phyloP scores from a whole-genome alignment of 2,797 vertebrate genomes.

The Botia kubotai region DNA sequence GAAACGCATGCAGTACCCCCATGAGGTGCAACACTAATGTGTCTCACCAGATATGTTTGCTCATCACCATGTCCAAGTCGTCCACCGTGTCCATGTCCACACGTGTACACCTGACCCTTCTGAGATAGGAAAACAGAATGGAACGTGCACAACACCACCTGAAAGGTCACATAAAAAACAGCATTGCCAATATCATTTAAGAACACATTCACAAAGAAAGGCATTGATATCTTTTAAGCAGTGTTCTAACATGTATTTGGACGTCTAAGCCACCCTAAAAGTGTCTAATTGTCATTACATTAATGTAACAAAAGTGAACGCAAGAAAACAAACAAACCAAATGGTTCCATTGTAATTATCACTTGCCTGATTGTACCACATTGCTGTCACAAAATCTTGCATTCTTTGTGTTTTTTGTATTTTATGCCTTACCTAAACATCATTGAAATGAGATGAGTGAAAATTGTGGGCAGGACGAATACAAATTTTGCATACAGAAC shows the following conservation, averaged over 20 bases:
- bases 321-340: too few relatives aligned
- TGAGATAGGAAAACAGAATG: conserved; percentile 97
- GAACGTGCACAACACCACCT: conserved; percentile 98
- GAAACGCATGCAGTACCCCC: neutral
- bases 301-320: too few relatives aligned
- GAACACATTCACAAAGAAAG: neutral
- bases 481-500: too few relatives aligned
- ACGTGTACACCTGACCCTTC: conserved; percentile 96
- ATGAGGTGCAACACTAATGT: neutral
- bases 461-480: too few relatives aligned
- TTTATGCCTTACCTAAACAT: too few relatives aligned
- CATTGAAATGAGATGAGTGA: too few relatives aligned
- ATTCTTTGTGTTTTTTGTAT: too few relatives aligned
- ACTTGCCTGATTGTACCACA: too few relatives aligned
- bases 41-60: conserved; percentile 92
- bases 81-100: conserved; percentile 96
- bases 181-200: neutral
- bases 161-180: conserved; percentile 43
- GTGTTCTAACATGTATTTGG: neutral
- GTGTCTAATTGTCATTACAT: too few relatives aligned
- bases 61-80: conserved; percentile 97
- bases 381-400: too few relatives aligned
- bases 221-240: neutral
- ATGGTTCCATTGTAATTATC: too few relatives aligned
- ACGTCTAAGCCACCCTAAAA: too few relatives aligned